Evolutionary conservation across 2,888 invertebrate species (phyloP).

Genomic region (Chironomus tentans): DNA sequence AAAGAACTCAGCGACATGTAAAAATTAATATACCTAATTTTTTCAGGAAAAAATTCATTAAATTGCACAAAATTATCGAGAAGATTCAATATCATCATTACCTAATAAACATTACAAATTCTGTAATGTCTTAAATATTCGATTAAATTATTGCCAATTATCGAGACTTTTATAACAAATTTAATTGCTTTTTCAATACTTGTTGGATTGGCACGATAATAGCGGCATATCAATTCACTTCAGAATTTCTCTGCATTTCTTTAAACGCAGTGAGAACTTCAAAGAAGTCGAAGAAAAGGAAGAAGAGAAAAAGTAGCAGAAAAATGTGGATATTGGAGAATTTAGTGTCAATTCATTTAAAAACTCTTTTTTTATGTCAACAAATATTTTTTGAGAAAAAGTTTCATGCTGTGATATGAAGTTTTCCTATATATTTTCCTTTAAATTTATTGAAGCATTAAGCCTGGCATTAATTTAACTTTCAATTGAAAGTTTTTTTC

Average conservation of each 20-base stretch:
- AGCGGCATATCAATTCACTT: background rate
- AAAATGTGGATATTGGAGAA: too few species aligned
- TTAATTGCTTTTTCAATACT: background rate
- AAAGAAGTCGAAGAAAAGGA: background rate
- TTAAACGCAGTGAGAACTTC: background rate
- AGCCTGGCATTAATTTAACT: background rate
- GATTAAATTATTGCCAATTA: constrained; percentile 22
- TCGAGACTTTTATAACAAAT: background rate
- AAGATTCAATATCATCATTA: background rate
- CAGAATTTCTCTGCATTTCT: background rate
- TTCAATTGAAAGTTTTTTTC: background rate
- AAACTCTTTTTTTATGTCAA: too few species aligned
- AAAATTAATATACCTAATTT: too few species aligned
- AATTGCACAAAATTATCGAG: too few species aligned
- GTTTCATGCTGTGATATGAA: background rate
- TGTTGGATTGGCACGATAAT: background rate
- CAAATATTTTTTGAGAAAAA: background rate
- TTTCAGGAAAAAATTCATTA: too few species aligned
- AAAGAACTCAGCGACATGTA: too few species aligned
- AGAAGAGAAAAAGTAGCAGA: too few species aligned
- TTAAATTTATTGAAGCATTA: background rate
- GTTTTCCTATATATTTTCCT: background rate
- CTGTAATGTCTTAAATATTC: background rate
- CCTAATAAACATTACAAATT: background rate
- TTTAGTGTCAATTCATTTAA: too few species aligned